Evolutionary conservation across 2,113 vertebrate genomes (phyloP), one percentile per base, ranked within the genome.

Genomic region (Coracopsis vasa): DNA sequence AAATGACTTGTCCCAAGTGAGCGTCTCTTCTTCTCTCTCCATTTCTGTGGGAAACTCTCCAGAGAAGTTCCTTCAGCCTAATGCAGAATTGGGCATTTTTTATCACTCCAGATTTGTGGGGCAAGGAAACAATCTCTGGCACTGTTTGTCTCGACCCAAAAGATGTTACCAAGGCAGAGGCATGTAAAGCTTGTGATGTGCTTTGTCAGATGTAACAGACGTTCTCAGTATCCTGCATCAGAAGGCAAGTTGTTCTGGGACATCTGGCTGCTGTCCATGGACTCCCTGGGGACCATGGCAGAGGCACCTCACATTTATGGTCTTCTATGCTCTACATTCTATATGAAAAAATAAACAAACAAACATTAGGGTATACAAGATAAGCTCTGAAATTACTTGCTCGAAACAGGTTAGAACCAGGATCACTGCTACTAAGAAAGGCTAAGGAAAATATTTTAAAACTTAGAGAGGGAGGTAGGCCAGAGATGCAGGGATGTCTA

Each of bases 271-370:
- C 71, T 67, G 3, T 65, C 97, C 87, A 81, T 85, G 2, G 48
- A 51, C 19, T 91, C 86, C 67, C 67, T 88, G n/a, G 2, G 24
- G 39, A 80, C 82, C 56, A 83, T 96, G 51, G 82, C 50, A 67
- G 96, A 82, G n/a, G 94, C 71, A 58, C 42, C 35, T 97, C 97
- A 12, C 35, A 37, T 51, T 86, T 62, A 15, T 8, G 54, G 12
- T 96, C 97, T 92, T 96, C 95, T n/a, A 39, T 47, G 13, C 92
- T 97, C 98, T 98, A 64, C 13, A 80, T 50, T 14, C 27, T 7
- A 17, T 42, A 66, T 3, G 17, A 29, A 53, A 28, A n/a, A 11
- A 48, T 17, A 48, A 28, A 74, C 5, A 58, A 13, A n/a, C 56
- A n/a, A 5, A 0, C 10, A 70, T 71, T 1, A 37, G 53, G 86